Evolutionary conservation across 2,888 invertebrate species (phyloP).

Genomic region (Meliscaeva auricollis): DNA sequence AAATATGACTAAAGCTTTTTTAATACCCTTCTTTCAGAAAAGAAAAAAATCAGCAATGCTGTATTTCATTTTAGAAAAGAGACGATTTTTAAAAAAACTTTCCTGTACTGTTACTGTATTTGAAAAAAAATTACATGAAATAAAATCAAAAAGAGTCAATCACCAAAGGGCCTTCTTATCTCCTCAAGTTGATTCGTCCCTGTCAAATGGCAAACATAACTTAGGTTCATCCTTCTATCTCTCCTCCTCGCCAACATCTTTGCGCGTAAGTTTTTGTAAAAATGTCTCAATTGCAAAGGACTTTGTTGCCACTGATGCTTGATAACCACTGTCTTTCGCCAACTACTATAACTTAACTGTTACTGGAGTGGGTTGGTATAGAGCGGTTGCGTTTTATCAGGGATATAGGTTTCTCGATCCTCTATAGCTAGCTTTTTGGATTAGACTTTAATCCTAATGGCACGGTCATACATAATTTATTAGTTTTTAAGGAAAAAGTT

Average conservation of each 20-base stretch:
- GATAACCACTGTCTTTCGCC: constrained; percentile 41
- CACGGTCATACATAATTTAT: constrained; percentile 75
- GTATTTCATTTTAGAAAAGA: too few species aligned
- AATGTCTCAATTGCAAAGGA: constrained; percentile 69
- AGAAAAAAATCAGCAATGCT: too few species aligned
- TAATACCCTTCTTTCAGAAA: too few species aligned
- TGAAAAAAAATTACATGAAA: too few species aligned
- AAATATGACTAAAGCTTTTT: too few species aligned
- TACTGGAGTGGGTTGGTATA: neutral
- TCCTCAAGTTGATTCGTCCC: neutral
- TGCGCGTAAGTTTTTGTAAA: constrained; percentile 46
- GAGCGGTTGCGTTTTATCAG: constrained; percentile 20
- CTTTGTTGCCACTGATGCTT: constrained; percentile 41
- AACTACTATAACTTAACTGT: constrained; percentile 28
- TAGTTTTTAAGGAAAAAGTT: constrained; percentile 70
- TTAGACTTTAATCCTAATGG: constrained; percentile 71
- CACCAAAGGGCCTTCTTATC: neutral
- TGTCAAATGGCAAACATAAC: neutral
- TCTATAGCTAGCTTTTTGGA: constrained; percentile 40
- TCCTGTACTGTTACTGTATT: too few species aligned
- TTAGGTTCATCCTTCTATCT: neutral
- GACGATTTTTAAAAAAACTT: too few species aligned
- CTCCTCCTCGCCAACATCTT: neutral
- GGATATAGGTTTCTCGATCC: constrained; percentile 60
- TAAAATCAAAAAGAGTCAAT: too few species aligned